Conservation (phyloP, 2,113 vertebrate genomes). For the Austrofundulus limnaeus region DNA sequence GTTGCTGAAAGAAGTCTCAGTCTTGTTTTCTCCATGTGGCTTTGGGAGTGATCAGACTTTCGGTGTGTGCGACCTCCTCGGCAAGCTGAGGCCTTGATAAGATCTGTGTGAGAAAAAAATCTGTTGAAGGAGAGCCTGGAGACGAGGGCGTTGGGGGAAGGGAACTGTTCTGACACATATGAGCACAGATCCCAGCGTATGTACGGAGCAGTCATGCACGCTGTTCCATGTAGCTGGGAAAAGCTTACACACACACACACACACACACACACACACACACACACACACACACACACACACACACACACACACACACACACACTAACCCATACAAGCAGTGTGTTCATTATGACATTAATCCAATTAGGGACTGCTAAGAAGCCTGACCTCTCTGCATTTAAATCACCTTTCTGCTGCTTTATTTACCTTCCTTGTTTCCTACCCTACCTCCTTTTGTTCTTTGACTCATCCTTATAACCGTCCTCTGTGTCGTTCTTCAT, state of each 20-base stretch:
- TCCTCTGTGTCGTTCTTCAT: constrained; percentile 15
- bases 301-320: constrained; percentile 9
- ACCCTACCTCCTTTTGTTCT: constrained; percentile 32
- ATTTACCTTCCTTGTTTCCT: neutral
- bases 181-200: constrained; percentile 34
- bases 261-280: constrained; percentile 2
- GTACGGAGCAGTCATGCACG: constrained; percentile 29
- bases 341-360: constrained; percentile 67
- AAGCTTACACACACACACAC: neutral
- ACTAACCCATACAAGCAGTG: constrained; percentile 35
- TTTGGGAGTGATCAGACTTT: constrained; percentile 54
- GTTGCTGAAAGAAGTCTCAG: constrained; percentile 16
- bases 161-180: constrained; percentile 40
- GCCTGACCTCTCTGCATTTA: constrained; percentile 59
- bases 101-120: constrained; percentile 60
- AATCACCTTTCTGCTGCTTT: constrained; percentile 40
- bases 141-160: constrained; percentile 43
- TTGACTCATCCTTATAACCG: constrained; percentile 32
- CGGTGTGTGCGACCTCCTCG: constrained; percentile 44
- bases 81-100: constrained; percentile 52
- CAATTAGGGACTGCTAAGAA: constrained; percentile 60
- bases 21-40: constrained; percentile 29
- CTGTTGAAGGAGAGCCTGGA: constrained; percentile 50
- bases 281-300: constrained; percentile 7
- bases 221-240: constrained; percentile 16